Evolutionary conservation across 2,113 vertebrate species (phyloP).

Genomic region (Coturnix japonica): DNA sequence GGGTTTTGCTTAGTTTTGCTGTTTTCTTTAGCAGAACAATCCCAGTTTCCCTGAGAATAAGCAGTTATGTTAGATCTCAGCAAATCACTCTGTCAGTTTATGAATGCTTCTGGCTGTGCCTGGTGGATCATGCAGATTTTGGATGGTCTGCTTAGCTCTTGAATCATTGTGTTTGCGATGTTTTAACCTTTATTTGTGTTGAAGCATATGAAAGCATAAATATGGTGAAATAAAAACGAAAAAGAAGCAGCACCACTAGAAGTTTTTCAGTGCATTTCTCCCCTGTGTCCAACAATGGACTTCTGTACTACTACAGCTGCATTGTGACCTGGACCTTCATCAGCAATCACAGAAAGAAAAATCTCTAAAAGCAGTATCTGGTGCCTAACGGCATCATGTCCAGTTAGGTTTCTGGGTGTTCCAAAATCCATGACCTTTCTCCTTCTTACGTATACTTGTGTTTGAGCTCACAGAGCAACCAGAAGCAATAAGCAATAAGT

Average conservation of each 20-base stretch:
- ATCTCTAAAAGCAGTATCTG: background rate
- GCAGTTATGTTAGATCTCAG: background rate
- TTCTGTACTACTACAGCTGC: background rate
- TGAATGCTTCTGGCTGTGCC: background rate
- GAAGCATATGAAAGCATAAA: background rate
- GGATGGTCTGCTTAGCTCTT: background rate
- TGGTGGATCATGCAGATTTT: background rate
- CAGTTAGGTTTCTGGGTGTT: background rate
- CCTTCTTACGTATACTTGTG: fast-evolving
- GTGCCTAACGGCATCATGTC: background rate
- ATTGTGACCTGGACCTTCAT: background rate
- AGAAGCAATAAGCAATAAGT: background rate
- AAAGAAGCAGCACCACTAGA: background rate
- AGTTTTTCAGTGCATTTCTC: background rate
- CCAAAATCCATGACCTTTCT: background rate
- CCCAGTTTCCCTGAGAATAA: background rate
- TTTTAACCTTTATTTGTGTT: background rate
- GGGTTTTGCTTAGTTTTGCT: background rate
- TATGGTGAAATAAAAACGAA: background rate
- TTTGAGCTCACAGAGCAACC: background rate
- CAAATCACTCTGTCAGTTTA: background rate
- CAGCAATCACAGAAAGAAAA: background rate
- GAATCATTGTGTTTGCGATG: background rate
- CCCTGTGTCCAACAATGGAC: background rate
- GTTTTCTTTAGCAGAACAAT: background rate